Base-by-base conservation (phyloP, 2,797 vertebrate genomes). In the Xenopus petersii region DNA sequence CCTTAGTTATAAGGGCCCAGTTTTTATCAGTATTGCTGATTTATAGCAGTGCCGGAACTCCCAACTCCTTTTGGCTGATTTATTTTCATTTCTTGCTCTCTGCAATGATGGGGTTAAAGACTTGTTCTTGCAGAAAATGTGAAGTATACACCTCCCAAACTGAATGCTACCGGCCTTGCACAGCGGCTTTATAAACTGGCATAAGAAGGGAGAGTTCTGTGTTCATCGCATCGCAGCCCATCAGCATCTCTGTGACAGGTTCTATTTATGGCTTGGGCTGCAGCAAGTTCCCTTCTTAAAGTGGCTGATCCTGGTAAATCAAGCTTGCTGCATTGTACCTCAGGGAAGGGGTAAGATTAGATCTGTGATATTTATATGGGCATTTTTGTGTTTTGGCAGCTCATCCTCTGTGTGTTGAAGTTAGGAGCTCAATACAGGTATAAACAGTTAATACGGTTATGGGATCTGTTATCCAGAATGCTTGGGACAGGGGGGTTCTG, bases 251-350 rank as follows among this genome's bases (percentile, higher is more conserved):
- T 73, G 60, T 70, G 66, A 78, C 76, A 69, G 71, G 15, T 69
- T 61, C 71, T 78, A 73, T 74, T 78, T 78, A 73, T 69, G 71
- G 71, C 66, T 73, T 64, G 10, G 46, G n/a, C 60, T 69, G 65
- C 66, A 51, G 60, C 62, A 64, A 78, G 59, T 73, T 70, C 16
- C 64, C 36, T 73, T 65, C 71, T 73, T 69, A 73, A 70, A 78
- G 66, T 73, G 71, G 66, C 59, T 68, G 24, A 49, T 64, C 47
- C 66, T 30, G 26, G 26, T 30, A 30, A 30, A 30, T 30, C 4
- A 60, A 46, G 56, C 33, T 59, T 60, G 56, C 68, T 59, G 68
- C 68, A 58, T 69, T 42, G 54, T 69, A 17, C 54, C 26, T 69
- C 54, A 56, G 15, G 15, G 5, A 67, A 24, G 5, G 33, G 17